These are phyloP conservation scores for Parnassius mnemosyne DNA, from an alignment of 2,888 invertebrate species.

Conservation along the genomic window DNA sequence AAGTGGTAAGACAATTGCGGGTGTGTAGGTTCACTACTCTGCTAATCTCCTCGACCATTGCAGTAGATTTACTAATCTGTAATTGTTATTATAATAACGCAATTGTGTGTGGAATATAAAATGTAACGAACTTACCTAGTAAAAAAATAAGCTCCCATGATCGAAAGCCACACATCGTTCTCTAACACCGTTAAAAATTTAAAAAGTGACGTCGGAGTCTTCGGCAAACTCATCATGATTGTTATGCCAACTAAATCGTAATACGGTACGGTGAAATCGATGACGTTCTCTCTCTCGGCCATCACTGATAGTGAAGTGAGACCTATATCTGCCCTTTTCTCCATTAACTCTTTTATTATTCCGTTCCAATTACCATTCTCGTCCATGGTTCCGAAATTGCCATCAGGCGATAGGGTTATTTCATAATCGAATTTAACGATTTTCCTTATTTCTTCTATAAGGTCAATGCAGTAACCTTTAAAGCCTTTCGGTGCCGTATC, in stretches of 20 bases:
- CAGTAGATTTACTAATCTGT: too few relatives aligned
- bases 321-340: constrained; percentile 95
- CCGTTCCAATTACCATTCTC: constrained; percentile 93
- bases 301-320: constrained; percentile 96
- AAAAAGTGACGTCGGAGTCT: constrained; percentile 94
- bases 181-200: constrained; percentile 98
- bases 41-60: too few relatives aligned
- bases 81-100: too few relatives aligned
- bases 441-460: constrained; percentile 92
- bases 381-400: constrained; percentile 93
- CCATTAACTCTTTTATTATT: constrained; percentile 89
- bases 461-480: constrained; percentile 96
- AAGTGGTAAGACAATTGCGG: too few relatives aligned
- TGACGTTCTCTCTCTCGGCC: constrained; percentile 97
- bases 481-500: constrained; percentile 83
- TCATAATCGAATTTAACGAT: constrained; percentile 95
- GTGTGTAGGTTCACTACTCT: too few relatives aligned
- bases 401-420: constrained; percentile 89
- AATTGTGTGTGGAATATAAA: too few relatives aligned
- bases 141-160: constrained; percentile 96
- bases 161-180: constrained; percentile 97
- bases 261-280: constrained; percentile 98
- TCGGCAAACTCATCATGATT: constrained; percentile 95
- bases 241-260: constrained; percentile 98
- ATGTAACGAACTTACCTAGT: constrained; percentile 83